Base-by-base conservation (phyloP, 2,797 vertebrate species). In the Mormyrops attenuatus region DNA sequence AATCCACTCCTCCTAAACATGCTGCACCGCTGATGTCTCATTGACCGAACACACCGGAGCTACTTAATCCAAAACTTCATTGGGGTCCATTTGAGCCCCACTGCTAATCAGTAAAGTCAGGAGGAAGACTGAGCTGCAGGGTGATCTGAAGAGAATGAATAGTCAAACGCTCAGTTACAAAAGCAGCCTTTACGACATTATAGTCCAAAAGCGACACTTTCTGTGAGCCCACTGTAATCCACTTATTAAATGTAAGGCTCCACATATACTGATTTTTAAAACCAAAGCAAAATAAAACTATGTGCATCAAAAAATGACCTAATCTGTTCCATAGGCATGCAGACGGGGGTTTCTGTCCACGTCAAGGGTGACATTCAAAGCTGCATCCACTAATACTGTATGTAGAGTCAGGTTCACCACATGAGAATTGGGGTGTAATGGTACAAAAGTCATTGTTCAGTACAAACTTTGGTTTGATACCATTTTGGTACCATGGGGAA, bases 1-100 rank as follows among this genome's bases (percentile, higher is more conserved):
- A 94, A 94, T 92, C 92, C 90, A 90, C 93, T 92, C 91, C 93
- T 92, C 88, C 90, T 91, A 90, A 90, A 94, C 93, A 94, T 95
- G 90, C 94, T 93, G 95, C 95, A 95, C 94, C 93, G 22, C 92
- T 90, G 92, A 95, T 88, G 94, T 93, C 93, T 95, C 95, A 95
- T 95, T 95, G 95, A 94, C 92, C 93, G 93, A 94, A 95, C 92
- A 93, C 92, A 93, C 93, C 93, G 94, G 92, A 92, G 91, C 91
- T 89, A 91, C 91, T 92, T 94, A 55, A 88, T 93, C 91, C 92
- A 91, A 91, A 91, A 90, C 92, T 94, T 94, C 92, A 90, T 91
- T 93, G 92, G 92, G 93, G 92, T 94, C 94, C 93, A 94, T 94
- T 94, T 94, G n/a, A 5, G 90, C 87, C 38, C 92, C 88, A 92